A percentile compares a stretch with the other conserved stretches of the same genome.
phyloP scores from a whole-genome alignment of 2,888 invertebrate genomes.

The Macrophya annulata region DNA sequence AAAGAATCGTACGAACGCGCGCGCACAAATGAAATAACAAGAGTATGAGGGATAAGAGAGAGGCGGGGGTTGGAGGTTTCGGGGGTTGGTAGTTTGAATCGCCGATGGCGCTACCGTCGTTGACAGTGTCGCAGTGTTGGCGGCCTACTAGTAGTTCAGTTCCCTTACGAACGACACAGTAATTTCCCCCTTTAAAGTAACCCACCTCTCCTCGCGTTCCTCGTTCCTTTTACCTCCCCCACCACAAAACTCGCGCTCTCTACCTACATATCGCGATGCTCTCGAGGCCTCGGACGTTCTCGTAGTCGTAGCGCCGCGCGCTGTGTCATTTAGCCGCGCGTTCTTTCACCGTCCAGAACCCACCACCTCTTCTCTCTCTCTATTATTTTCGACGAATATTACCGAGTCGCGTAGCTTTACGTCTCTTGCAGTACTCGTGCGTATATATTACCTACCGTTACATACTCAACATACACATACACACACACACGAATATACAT shows the following conservation, averaged over 20 bases:
- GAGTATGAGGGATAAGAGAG: constrained; percentile 56
- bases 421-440: no score
- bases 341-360: constrained; percentile 4
- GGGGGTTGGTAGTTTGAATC: constrained; percentile 47
- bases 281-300: constrained; percentile 4
- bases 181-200: constrained; percentile 64
- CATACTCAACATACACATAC: no score
- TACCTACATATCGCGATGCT: background rate
- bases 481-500: no score
- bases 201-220: no score
- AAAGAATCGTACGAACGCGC: no score
- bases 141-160: background rate
- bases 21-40: background rate
- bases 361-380: background rate
- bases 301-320: background rate
- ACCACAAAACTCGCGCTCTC: background rate
- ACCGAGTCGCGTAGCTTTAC: no score
- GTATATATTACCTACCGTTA: no score
- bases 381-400: no score
- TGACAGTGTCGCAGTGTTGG: constrained; percentile 74
- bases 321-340: constrained; percentile 36
- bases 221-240: background rate
- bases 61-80: constrained; percentile 58
- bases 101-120: constrained; percentile 71
- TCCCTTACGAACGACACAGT: constrained; percentile 57